A percentile compares a stretch with the other conserved stretches of the same genome.
These are phyloP conservation scores for Phaedon cochleariae DNA, from an alignment of 2,888 invertebrate species.

Conservation along the genomic window DNA sequence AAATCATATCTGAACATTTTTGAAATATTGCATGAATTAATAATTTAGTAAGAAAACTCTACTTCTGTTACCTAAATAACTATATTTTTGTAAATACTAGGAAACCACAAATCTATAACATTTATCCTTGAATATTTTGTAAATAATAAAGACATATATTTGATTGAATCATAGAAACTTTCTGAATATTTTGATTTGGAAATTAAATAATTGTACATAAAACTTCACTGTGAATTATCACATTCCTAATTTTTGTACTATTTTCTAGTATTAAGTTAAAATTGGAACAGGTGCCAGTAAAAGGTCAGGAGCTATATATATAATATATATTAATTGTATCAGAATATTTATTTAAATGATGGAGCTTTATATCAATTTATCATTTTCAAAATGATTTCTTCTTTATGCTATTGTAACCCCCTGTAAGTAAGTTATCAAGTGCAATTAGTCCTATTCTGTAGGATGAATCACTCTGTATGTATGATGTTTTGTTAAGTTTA, in stretches of 20 bases:
- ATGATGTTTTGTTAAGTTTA: conserved; percentile 42
- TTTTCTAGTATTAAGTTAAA: conserved; percentile 35
- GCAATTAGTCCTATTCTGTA: conserved; percentile 36
- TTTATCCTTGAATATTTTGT: conserved; percentile 22
- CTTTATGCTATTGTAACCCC: conserved; percentile 33
- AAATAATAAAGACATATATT: conserved; percentile 17
- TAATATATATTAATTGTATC: neutral
- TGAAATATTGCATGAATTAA: neutral
- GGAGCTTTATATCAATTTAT: neutral
- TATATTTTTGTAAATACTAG: neutral
- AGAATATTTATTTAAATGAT: neutral
- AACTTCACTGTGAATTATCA: conserved; percentile 30
- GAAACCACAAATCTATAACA: conserved; percentile 14
- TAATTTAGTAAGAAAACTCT: neutral
- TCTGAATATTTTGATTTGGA: conserved; percentile 2
- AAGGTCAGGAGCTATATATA: conserved; percentile 46
- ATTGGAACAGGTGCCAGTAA: conserved; percentile 53
- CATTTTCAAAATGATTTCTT: conserved; percentile 17
- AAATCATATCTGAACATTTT: too few species aligned
- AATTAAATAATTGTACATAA: conserved; percentile 28
- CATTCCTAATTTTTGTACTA: conserved; percentile 43
- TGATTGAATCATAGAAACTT: conserved; percentile 16
- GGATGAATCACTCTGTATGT: conserved; percentile 25
- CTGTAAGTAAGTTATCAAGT: conserved; percentile 35
- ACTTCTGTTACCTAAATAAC: neutral